Evolutionary conservation across 2,797 vertebrate genomes (phyloP).

Genomic region (Atherinosoma microstoma): DNA sequence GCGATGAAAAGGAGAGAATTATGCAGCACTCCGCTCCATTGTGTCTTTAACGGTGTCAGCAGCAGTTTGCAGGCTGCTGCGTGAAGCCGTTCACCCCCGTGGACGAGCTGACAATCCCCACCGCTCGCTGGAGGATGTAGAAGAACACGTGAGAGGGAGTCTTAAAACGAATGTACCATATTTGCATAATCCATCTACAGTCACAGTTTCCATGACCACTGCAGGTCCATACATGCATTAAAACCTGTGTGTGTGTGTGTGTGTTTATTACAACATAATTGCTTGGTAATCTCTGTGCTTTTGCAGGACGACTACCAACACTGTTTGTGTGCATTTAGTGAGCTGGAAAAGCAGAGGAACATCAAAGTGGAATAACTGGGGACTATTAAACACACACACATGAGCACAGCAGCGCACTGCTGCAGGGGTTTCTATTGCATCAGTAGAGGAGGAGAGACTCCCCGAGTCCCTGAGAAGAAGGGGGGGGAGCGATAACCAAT

Average conservation of each 20-base stretch:
- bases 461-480: constrained; percentile 54
- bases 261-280: constrained; percentile 3
- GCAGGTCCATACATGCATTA: constrained; percentile 8
- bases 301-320: constrained; percentile 27
- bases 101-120: constrained; percentile 41
- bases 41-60: constrained; percentile 44
- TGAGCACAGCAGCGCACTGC: constrained; percentile 46
- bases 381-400: constrained; percentile 57
- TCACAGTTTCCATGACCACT: constrained; percentile 38
- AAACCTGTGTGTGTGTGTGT: background rate
- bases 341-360: constrained; percentile 53
- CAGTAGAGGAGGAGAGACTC: constrained; percentile 63
- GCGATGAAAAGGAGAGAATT: constrained; percentile 48
- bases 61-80: constrained; percentile 37
- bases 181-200: constrained; percentile 29
- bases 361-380: constrained; percentile 60
- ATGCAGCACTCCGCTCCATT: constrained; percentile 48
- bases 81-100: constrained; percentile 35
- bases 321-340: constrained; percentile 45
- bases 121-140: constrained; percentile 17
- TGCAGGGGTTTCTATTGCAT: constrained; percentile 74
- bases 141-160: constrained; percentile 24
- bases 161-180: constrained; percentile 12
- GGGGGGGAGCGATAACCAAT: constrained; percentile 58
- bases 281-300: constrained; percentile 42